Conservation (phyloP, 37 sponge, comb jelly and placozoan genomes). For the Theonella swinhoei region DNA sequence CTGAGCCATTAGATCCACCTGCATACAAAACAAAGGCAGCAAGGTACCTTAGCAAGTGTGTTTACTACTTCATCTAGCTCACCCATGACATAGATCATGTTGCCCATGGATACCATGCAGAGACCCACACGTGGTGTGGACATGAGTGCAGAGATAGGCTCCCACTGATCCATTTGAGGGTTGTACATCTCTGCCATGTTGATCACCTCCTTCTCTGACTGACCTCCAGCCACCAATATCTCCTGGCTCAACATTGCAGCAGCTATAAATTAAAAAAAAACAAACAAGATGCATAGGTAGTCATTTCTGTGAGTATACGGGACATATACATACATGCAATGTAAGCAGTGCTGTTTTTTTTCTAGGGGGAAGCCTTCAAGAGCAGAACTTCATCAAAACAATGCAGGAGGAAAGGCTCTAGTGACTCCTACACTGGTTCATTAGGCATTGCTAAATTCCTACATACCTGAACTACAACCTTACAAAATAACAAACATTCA, state of each 20-base stretch:
- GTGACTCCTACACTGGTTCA: too few relatives aligned
- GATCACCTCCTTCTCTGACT: constrained; percentile 60
- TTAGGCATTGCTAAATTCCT: too few relatives aligned
- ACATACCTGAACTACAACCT: neutral
- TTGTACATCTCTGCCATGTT: constrained; percentile 69
- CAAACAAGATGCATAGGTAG: too few relatives aligned
- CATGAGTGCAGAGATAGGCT: constrained; percentile 59
- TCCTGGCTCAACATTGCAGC: constrained; percentile 72
- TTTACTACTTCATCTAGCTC: neutral
- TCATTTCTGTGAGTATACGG: neutral
- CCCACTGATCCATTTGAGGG: constrained; percentile 70
- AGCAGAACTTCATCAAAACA: too few relatives aligned
- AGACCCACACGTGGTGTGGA: constrained; percentile 52
- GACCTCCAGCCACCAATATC: constrained; percentile 83
- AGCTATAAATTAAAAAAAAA: constrained; percentile 11
- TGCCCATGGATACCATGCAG: constrained; percentile 67
- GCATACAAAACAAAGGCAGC: neutral
- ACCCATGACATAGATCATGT: constrained; percentile 83
- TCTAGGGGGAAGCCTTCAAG: neutral
- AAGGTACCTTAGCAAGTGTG: neutral
- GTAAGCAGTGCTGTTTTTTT: neutral
- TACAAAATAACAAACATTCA: neutral
- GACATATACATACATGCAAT: neutral
- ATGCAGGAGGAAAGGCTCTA: too few relatives aligned
- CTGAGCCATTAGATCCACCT: constrained; percentile 85